These are phyloP conservation scores for Actenoides lindsayi DNA, from an alignment of 2,113 vertebrate genomes.

Conservation along the genomic window DNA sequence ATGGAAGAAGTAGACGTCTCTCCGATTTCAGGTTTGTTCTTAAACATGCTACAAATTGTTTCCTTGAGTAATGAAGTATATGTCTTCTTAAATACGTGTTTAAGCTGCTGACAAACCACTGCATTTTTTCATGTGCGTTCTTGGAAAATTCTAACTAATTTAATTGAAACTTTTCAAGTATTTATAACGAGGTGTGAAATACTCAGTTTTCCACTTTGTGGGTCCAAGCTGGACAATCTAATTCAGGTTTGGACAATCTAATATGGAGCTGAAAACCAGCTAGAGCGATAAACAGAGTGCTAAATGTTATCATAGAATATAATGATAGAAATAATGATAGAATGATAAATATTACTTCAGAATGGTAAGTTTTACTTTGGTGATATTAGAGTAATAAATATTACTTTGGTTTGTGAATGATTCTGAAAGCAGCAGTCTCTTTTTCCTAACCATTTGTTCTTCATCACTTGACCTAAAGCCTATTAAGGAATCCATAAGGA, in stretches of 20 bases:
- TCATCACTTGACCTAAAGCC: not conserved
- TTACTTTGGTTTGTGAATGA: not conserved
- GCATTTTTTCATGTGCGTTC: not conserved
- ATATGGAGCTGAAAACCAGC: not conserved
- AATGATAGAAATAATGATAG: not conserved
- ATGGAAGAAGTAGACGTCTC: not conserved
- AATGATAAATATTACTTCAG: not conserved
- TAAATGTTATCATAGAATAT: not conserved
- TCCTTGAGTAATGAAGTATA: not conserved
- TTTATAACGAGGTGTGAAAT: not conserved
- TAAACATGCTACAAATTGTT: not conserved
- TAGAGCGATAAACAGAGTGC: not conserved
- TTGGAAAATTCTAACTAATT: not conserved
- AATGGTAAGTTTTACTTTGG: not conserved
- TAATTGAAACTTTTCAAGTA: not conserved
- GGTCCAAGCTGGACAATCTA: not conserved
- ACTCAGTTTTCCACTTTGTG: rapidly evolving
- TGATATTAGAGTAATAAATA: not conserved
- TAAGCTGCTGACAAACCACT: not conserved
- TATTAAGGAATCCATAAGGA: not conserved
- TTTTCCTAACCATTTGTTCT: not conserved
- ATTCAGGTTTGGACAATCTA: not conserved
- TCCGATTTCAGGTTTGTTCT: not conserved
- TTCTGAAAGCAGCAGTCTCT: not conserved
- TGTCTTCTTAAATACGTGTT: not conserved